A percentile compares a stretch with the other conserved stretches of the same genome.
These are phyloP conservation scores for Lasiurus borealis DNA, from an alignment of 2,113 vertebrate species.

Conservation along the genomic window DNA sequence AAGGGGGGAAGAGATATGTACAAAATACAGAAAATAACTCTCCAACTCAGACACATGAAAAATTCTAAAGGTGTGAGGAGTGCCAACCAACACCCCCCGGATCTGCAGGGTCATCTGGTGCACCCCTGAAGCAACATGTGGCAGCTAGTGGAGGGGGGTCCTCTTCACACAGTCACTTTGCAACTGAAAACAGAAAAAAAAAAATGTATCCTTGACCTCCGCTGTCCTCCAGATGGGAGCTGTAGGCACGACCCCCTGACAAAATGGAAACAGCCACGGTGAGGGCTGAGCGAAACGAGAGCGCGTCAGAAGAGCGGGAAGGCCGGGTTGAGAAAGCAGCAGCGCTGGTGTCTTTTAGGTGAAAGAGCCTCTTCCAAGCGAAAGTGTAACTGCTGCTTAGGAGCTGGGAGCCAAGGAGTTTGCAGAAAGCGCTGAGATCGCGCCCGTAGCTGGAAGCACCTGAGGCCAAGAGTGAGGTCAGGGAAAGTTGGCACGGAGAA, in stretches of 20 bases:
- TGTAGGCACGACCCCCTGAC: neutral
- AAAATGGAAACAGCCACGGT: neutral
- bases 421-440: neutral
- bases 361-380: neutral
- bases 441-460: neutral
- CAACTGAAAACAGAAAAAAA: neutral
- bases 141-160: neutral
- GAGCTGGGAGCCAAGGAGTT: neutral
- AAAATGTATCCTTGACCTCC: neutral
- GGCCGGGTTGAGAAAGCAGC: neutral
- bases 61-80: conserved; percentile 48
- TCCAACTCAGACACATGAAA: neutral
- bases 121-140: neutral
- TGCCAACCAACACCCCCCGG: conserved; percentile 50
- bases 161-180: neutral
- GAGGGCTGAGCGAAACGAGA: neutral
- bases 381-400: neutral
- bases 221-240: neutral
- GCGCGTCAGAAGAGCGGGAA: neutral
- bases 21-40: neutral
- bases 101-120: neutral
- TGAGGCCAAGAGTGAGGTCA: neutral
- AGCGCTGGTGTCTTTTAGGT: neutral
- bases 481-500: neutral
- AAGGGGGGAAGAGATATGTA: neutral